Evolutionary conservation across 2,797 vertebrate genomes (phyloP).

Genomic region (Clarias platycephalus): DNA sequence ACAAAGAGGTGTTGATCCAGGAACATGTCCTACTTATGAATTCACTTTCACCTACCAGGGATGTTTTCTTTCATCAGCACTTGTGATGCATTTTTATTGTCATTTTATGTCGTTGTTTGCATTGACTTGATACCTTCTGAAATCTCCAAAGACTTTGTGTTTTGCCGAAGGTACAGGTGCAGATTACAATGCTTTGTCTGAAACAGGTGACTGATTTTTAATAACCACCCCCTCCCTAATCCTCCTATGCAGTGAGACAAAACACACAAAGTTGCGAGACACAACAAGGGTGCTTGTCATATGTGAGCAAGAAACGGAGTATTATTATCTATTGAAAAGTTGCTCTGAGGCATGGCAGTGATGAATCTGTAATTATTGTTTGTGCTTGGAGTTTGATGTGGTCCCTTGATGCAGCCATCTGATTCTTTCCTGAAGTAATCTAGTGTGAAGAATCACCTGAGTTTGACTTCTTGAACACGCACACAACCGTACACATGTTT

Average conservation of each 20-base stretch:
- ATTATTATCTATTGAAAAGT: slow-evolving; percentile 43
- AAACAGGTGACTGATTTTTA: slow-evolving; percentile 45
- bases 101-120: slow-evolving; percentile 38
- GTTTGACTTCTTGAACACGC: slow-evolving; percentile 32
- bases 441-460: slow-evolving; percentile 12
- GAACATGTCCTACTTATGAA: slow-evolving; percentile 17
- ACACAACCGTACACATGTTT: background rate
- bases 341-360: slow-evolving; percentile 35
- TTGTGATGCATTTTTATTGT: slow-evolving; percentile 28
- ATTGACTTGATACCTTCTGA: slow-evolving; percentile 36
- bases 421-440: slow-evolving; percentile 34
- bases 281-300: slow-evolving; percentile 35
- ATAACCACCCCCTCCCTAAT: slow-evolving; percentile 29
- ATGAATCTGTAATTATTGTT: slow-evolving; percentile 47
- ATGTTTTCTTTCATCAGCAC: slow-evolving; percentile 20
- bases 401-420: slow-evolving; percentile 29
- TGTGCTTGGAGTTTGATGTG: slow-evolving; percentile 41
- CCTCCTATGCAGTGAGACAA: slow-evolving; percentile 26
- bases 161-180: slow-evolving; percentile 27
- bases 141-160: slow-evolving; percentile 25
- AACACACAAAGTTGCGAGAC: slow-evolving; percentile 34
- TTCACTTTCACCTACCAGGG: slow-evolving; percentile 9
- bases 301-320: slow-evolving; percentile 36
- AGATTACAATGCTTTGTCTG: slow-evolving; percentile 38
- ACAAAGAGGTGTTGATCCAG: slow-evolving; percentile 3